phyloP scores from a whole-genome alignment of 2,888 invertebrate species.

The Sesia bembeciformis region DNA sequence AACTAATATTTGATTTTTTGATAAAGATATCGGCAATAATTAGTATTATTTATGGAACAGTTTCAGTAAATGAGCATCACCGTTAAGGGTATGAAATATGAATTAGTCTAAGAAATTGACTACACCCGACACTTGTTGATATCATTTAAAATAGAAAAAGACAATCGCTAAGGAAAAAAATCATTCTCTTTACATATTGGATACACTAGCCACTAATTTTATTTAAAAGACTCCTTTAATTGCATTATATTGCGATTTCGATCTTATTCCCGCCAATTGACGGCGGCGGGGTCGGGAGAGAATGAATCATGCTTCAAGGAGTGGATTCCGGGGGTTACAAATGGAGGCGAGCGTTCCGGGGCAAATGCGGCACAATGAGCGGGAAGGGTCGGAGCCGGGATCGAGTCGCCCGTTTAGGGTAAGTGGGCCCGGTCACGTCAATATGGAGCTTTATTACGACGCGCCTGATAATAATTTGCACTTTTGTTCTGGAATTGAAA shows the following conservation, averaged over 20 bases:
- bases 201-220: no score
- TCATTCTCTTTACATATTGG: no score
- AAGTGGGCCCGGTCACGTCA: constrained; percentile 69
- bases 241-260: constrained; percentile 10
- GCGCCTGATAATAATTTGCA: constrained; percentile 59
- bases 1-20: no score
- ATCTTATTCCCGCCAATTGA: constrained; percentile 55
- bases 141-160: no score
- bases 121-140: no score
- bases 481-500: constrained; percentile 1
- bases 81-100: no score
- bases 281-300: constrained; percentile 44
- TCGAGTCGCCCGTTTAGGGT: constrained; percentile 57
- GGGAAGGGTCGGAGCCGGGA: constrained; percentile 57
- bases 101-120: no score
- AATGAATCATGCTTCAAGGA: constrained; percentile 71
- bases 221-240: neutral
- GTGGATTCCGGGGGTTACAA: constrained; percentile 70
- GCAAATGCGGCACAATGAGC: constrained; percentile 69
- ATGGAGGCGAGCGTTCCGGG: constrained; percentile 67
- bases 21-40: no score
- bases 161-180: no score
- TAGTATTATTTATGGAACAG: no score
- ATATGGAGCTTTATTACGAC: constrained; percentile 66
- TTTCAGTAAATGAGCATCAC: no score